Evolutionary conservation across 2,797 vertebrate species (phyloP).

Genomic region (Bucorvus abyssinicus): DNA sequence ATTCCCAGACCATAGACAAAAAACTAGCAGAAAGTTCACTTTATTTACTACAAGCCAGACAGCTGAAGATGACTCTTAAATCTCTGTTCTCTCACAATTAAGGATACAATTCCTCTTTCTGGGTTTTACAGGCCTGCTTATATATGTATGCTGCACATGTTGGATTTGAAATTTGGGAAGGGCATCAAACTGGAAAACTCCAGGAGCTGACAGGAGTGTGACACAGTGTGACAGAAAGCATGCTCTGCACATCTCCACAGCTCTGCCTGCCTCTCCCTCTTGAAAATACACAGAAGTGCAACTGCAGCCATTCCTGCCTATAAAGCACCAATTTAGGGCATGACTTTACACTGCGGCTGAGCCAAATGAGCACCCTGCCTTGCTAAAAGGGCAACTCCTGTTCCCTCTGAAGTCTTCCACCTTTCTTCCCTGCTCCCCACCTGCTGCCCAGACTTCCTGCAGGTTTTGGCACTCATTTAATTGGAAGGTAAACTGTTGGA

Average conservation of each 20-base stretch:
- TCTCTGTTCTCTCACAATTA: background rate
- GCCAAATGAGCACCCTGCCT: background rate
- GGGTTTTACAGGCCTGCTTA: background rate
- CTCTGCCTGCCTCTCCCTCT: background rate
- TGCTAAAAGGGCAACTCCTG: background rate
- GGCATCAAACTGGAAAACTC: background rate
- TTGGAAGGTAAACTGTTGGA: background rate
- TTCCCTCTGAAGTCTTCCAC: background rate
- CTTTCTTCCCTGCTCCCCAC: background rate
- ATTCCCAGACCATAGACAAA: background rate
- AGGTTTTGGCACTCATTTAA: background rate
- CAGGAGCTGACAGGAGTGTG: background rate
- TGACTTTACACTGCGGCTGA: background rate
- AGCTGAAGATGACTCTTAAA: background rate
- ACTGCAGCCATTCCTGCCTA: background rate
- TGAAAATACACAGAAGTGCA: background rate
- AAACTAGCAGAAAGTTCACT: background rate
- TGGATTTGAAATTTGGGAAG: background rate
- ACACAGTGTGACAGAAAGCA: background rate
- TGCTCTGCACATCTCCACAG: background rate
- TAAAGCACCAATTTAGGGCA: constrained; percentile 18
- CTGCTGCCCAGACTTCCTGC: background rate
- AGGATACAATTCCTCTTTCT: background rate
- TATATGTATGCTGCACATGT: background rate
- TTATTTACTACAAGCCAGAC: background rate